These are phyloP conservation scores for Pteronura brasiliensis DNA, from an alignment of 2,113 vertebrate species.

Conservation along the genomic window DNA sequence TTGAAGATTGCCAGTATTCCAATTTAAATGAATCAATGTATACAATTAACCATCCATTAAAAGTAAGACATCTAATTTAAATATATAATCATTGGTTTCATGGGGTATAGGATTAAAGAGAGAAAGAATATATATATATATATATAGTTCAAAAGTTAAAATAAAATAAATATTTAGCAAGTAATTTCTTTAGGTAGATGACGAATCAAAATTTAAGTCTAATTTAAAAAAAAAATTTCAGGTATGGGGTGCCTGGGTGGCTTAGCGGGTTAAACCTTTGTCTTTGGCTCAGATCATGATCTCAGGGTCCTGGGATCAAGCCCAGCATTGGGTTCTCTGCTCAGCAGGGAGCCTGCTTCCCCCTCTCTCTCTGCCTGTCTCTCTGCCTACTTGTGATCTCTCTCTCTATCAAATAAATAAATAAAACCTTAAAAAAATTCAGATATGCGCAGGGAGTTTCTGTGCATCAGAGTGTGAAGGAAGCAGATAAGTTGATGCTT, in stretches of 20 bases:
- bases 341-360: no score
- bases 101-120: background rate
- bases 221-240: background rate
- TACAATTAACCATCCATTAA: background rate
- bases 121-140: background rate
- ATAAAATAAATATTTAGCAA: background rate
- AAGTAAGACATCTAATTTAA: background rate
- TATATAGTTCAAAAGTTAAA: background rate
- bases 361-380: no score
- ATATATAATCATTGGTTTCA: background rate
- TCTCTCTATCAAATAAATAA: no score
- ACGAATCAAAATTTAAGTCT: background rate
- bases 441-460: background rate
- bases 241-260: no score
- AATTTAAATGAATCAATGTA: background rate
- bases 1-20: background rate
- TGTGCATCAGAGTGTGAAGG: background rate
- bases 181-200: background rate
- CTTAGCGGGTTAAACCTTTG: no score
- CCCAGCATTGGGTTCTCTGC: no score
- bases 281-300: no score
- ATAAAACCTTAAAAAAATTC: background rate
- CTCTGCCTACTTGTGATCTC: no score
- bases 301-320: no score
- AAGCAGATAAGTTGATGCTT: background rate